Base-by-base conservation (phyloP, 2,888 invertebrate genomes). In the Pachydiplax longipennis region DNA sequence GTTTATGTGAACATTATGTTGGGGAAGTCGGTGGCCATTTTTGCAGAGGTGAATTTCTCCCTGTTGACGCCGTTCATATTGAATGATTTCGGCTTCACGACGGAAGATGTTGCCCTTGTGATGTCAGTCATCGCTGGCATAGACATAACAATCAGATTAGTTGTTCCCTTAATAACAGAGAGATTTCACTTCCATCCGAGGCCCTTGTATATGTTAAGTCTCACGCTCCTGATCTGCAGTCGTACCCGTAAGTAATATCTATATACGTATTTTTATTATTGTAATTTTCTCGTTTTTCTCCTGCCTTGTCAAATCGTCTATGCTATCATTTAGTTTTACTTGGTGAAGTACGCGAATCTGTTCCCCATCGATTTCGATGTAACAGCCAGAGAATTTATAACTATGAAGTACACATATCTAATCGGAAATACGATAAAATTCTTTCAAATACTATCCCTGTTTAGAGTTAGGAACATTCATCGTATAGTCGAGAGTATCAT, bases 11-110 rank as follows among this genome's bases (percentile, higher is more conserved):
- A 96, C 92, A 96, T 97, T 91, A 95, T 96, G 94, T 91, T 96
- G 82, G 97, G 97, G 25, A 94, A 97, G 93, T 96, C 96, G 0
- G 93, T 96, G 61, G 96, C 96, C 0, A 95, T 96, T 12, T 96
- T 96, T 92, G 96, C 96, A 0, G 97, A 97, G 93, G 95, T 96
- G 0, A 97, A 96, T 92, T 97, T 97, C 93, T 95, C 96, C 0
- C 93, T 96, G 22, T 92, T 97, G 87, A 94, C 96, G 8, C 96
- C 96, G 2, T 96, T 97, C 87, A 96, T 97, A 91, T 93, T 97
- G 31, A 94, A 94, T 81, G 97, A 97, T 92, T 95, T 96, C 44
- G 93, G 95, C 37, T 95, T 96, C 92, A 94, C 94, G 58, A 96
- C 95, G 0, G 92, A 94, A 10, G 94, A 96, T 92, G 96, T 96